Conservation (phyloP, 2,888 invertebrate genomes). For the Crematogaster levior region DNA sequence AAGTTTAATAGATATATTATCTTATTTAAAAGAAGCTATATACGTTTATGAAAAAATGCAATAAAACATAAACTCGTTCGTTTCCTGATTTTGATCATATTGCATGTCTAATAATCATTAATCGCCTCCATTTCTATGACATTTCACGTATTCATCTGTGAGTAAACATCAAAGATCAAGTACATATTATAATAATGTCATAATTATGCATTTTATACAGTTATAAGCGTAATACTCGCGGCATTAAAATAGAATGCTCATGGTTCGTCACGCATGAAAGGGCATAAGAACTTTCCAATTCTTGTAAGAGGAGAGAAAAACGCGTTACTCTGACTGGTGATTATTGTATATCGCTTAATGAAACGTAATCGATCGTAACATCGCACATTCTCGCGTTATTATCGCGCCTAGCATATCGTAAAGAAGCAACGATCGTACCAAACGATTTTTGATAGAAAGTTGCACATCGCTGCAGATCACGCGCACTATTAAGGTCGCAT, state of each 20-base stretch:
- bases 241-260: slow-evolving; percentile 23
- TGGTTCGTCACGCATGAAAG: neutral
- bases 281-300: slow-evolving; percentile 25
- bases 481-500: slow-evolving; percentile 74
- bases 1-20: neutral
- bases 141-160: neutral
- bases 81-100: neutral
- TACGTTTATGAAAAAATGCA: neutral
- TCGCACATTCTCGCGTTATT: slow-evolving; percentile 27
- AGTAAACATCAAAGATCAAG: neutral
- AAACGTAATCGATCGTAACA: slow-evolving; percentile 11
- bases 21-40: neutral
- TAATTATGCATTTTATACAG: neutral
- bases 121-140: neutral
- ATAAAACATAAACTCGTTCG: neutral
- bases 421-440: neutral
- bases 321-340: neutral
- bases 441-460: slow-evolving; percentile 44
- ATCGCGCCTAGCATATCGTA: neutral
- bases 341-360: slow-evolving; percentile 15
- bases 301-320: neutral
- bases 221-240: slow-evolving; percentile 19
- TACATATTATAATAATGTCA: neutral
- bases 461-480: slow-evolving; percentile 59
- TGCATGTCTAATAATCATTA: neutral